phyloP scores from a whole-genome alignment of 2,888 invertebrate genomes.

The Ganaspis brasiliensis region DNA sequence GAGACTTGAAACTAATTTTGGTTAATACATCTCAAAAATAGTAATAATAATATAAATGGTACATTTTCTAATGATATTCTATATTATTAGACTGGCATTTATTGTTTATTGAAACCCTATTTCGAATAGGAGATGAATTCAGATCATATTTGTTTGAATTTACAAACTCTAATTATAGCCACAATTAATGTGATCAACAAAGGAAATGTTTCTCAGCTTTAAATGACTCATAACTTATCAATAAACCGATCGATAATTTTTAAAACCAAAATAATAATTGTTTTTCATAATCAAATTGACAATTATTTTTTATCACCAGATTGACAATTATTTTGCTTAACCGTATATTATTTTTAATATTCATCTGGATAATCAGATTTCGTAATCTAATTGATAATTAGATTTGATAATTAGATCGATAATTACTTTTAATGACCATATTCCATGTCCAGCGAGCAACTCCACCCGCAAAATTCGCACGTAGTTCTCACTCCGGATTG shows the following conservation, averaged over 20 bases:
- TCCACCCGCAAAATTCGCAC: neutral
- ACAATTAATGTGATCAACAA: neutral
- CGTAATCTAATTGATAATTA: neutral
- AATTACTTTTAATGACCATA: neutral
- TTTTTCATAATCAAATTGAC: neutral
- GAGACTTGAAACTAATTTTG: constrained; percentile 1
- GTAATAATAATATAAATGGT: neutral
- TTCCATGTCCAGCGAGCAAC: constrained; percentile 6
- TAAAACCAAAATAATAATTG: too few species aligned
- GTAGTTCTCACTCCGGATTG: neutral
- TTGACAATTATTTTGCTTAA: too few species aligned
- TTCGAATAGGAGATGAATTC: neutral
- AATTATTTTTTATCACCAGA: neutral
- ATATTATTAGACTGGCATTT: neutral
- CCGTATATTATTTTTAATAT: too few species aligned
- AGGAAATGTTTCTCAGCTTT: neutral
- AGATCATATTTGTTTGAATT: neutral
- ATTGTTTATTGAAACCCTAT: constrained; percentile 4
- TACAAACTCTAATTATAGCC: neutral
- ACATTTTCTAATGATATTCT: neutral
- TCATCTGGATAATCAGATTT: too few species aligned
- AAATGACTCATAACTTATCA: neutral
- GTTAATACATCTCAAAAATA: constrained; percentile 20
- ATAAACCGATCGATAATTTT: too few species aligned
- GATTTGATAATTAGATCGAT: neutral